Base-by-base conservation (phyloP, 2,113 vertebrate genomes). In the Pardalotus punctatus region DNA sequence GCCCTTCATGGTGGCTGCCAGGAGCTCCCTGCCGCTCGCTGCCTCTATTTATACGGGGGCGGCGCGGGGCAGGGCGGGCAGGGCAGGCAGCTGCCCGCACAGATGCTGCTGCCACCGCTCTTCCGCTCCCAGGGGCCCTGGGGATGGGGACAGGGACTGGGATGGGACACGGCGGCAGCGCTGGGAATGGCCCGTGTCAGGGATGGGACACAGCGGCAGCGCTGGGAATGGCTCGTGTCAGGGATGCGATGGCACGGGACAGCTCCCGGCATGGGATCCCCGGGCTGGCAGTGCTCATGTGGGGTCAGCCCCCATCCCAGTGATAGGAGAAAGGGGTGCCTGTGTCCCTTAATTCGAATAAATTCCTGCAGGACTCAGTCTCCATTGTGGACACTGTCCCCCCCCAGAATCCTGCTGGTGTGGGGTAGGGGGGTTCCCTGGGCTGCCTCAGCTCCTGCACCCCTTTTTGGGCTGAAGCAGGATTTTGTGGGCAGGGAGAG, bases 1-100 rank as follows among this genome's bases (percentile, higher is more conserved):
- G 35, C 96, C 61, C 96, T 93, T 96, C 96, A 96, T 96, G 94
- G 94, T 96, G 96, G 93, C 96, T 92, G 96, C 94, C 96, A 94
- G 96, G 96, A 96, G 93, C 86, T 92, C 93, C 91, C 88, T 91
- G 94, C 86, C 79, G 5, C 91, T 96, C 40, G 40, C 88, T 67
- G 93, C 96, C 94, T 93, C 94, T 96, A 96, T 96, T 96, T 96
- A 96, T 96, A 96, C 16, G 48, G 83, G 56, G 9, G 4, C 36
- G 57, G 81, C 40, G 33, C 13, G 67, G 94, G 94, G 95, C 94
- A 84, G 93, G 88, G 90, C 95, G 48, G 74, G 80, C 82, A 60
- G 71, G 35, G 69, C 93, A 47, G 89, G 79, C 93, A 86, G 94
- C 84, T 76, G 95, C 89, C 86, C 11, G 80, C 87, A 61, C 93